Evolutionary conservation across 2,113 vertebrate species (phyloP), one percentile per base, ranked within the genome.

Genomic region (Atherinomorus stipes): DNA sequence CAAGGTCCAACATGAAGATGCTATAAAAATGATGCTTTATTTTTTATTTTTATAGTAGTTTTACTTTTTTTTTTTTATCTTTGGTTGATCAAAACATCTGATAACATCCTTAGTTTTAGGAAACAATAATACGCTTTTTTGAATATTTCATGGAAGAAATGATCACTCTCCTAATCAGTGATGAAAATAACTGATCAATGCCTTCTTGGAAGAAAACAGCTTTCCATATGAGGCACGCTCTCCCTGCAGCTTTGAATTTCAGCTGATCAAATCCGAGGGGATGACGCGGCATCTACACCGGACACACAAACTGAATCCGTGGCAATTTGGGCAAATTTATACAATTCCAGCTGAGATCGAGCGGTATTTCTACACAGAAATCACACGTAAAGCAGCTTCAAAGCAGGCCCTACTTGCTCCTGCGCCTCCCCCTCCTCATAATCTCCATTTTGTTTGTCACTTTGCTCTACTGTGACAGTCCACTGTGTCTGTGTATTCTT

Each of bases 391-490:
- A 12, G 11, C 8, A 34, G 57, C 58, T 51, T 67, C 42, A 10
- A 62, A 51, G 26, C 11, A 18, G 37, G 42, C 60, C 57, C 34
- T 61, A 0, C 6, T 7, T 23, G 18, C 60, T 52, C 56, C 45
- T 25, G 26, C 16, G 54, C 53, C 42, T 38, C 54, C 49, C 76
- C 57, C 57, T 21, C 51, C 40, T 62, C 61, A 31, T 13, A 22
- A 81, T 70, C 84, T 86, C 88, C 89, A 92, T 91, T 91, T 90
- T 89, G 75, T 25, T 21, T 65, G 74, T 66, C 65, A 67, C 78
- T 76, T 73, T 67, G 70, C 71, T 60, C 67, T 44, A 56, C 82
- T 25, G 80, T 78, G 79, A 64, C 56, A 71, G 65, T 28, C 60
- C 59, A n/a, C 51, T 26, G 84, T 25, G 87, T 76, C 37, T 71